Base-by-base conservation (phyloP, 2,797 vertebrate genomes). In the Mallotus villosus region DNA sequence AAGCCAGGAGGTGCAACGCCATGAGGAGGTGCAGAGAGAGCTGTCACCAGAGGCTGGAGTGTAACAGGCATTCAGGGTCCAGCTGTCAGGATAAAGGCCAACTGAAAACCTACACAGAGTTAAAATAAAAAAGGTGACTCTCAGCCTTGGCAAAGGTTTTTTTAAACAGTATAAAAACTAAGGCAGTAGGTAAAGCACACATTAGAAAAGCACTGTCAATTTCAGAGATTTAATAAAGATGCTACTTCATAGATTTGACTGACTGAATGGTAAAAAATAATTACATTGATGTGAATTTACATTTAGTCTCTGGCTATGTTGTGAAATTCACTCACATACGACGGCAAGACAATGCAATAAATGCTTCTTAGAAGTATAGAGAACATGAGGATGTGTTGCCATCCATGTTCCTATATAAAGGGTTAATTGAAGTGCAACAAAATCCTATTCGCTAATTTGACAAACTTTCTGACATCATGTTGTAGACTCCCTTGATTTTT, bases 141-240 rank as follows among this genome's bases (percentile, higher is more conserved):
- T 80, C 37, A 75, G 24, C n/a, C 3, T 16, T 14, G 17, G 67
- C 62, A 73, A 24, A 74, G 64, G 63, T 67, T 6, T 24, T n/a
- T 63, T 72, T 88, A 87, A 90, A 90, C 84, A 76, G 70, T 66
- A 51, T 25, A 17, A 70, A 63, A 75, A 78, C 53, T 58, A 16
- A 77, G 58, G 41, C 37, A 11, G 59, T 27, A 67, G 66, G 16
- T n/a, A n/a, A 27, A 32, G 19, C 19, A 57, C 64, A 61, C 25
- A 6, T 25, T 63, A 32, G 74, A 74, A 25, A 71, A 68, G 53
- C 68, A 24, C 66, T 19, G 49, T 61, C 72, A 71, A 60, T 16
- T 59, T 72, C n/a, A 25, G 49, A 27, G 12, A 66, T 51, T 27
- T 21, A 51, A 27, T 29, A 67, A 68, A 71, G 63, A n/a, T 69